Base-by-base conservation (phyloP, 2,797 vertebrate species). In the Geotrypetes seraphini region DNA sequence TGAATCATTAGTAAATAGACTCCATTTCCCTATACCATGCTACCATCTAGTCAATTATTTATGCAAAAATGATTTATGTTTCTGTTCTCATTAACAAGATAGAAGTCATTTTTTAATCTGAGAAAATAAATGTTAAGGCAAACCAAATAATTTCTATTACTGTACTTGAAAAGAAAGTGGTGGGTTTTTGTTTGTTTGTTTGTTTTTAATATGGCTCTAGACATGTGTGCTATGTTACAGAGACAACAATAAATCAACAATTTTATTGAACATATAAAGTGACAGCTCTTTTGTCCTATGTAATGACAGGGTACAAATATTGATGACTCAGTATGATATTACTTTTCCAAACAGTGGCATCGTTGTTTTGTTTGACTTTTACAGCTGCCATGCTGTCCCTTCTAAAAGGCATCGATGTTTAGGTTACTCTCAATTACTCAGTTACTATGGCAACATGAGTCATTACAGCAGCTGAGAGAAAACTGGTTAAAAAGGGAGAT, bases 391-490 rank as follows among this genome's bases (percentile, higher is more conserved):
- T 21, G 27, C 5, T n/a, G 28, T n/a, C n/a, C n/a, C n/a, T 33
- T 22, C 18, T 28, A 34, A 27, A 25, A 22, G 14, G 17, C 18
- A 23, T 18, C 33, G 28, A 24, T 39, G 38, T 43, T 29, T 35
- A 38, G 33, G 18, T 26, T 47, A 22, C 38, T 41, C 41, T 40
- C 39, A 39, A 37, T 43, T 44, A 31, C 32, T 16, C 13, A 3
- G 39, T 60, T 56, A 22, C 42, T 16, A 40, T 49, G 25, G 45
- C 27, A 54, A 50, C 39, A 8, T 20, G 16, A 15, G 17, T 7
- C 21, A n/a, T 25, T 30, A 12, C 25, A 28, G 28, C 25, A 33
- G 31, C 14, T 24, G 19, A 47, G 22, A 28, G 46, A 24, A 32
- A 40, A 27, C 19, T 28, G 43, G 28, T 35, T 29, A 25, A 30